These are phyloP conservation scores for Zophobas atratus DNA, from an alignment of 1,140 invertebrate genomes.

Conservation along the genomic window DNA sequence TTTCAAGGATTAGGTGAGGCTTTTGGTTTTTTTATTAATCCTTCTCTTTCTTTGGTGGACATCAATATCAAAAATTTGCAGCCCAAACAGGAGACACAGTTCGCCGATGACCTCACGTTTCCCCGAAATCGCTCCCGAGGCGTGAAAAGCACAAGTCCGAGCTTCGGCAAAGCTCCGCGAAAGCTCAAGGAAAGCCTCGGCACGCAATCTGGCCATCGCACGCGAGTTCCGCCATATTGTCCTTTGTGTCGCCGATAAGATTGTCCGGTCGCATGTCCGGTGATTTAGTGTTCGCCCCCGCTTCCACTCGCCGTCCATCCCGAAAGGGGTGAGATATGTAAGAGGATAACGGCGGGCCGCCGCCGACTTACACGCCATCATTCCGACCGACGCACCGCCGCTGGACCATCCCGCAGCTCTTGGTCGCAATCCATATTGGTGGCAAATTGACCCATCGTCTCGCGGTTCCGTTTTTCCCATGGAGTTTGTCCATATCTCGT, in stretches of 20 bases:
- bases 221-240: conserved; percentile 65
- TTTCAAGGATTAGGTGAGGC: too few species aligned
- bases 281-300: conserved; percentile 57
- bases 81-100: conserved; percentile 36
- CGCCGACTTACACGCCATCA: conserved; percentile 16
- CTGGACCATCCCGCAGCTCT: conserved; percentile 5
- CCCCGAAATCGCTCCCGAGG: conserved; percentile 25
- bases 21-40: too few species aligned
- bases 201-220: conserved; percentile 65
- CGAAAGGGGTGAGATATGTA: conserved; percentile 28
- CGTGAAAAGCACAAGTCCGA: conserved; percentile 55
- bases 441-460: neutral
- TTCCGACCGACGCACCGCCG: neutral
- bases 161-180: conserved; percentile 39
- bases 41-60: too few species aligned
- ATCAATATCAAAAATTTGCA: neutral
- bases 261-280: conserved; percentile 64
- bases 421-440: too few species aligned
- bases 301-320: conserved; percentile 36
- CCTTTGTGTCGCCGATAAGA: conserved; percentile 65
- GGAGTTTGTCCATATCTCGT: conserved; percentile 23
- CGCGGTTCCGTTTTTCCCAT: conserved; percentile 10
- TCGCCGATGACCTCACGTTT: neutral
- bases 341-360: conserved; percentile 27
- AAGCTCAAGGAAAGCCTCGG: conserved; percentile 40